Conservation (phyloP, 2,113 vertebrate genomes). For the Saimiri boliviensis region DNA sequence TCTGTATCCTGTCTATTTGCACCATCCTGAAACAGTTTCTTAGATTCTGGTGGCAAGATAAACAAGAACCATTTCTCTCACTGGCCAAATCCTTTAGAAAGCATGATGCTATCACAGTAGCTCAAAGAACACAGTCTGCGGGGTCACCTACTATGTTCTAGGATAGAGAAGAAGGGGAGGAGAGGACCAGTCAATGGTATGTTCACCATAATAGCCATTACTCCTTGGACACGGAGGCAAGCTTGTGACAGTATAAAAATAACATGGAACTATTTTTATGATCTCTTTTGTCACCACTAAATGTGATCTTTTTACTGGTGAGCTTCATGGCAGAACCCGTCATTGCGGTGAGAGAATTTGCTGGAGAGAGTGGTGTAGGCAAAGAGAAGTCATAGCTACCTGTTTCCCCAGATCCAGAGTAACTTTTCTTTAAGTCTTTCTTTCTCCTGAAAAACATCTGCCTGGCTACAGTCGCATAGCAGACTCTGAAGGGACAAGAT, state of each 20-base stretch:
- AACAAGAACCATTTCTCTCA: not conserved
- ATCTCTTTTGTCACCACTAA: not conserved
- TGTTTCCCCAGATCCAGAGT: not conserved
- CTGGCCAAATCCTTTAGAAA: not conserved
- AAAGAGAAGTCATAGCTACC: not conserved
- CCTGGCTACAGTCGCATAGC: not conserved
- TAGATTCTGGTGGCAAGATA: not conserved
- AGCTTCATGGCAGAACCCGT: not conserved
- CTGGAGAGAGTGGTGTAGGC: not conserved
- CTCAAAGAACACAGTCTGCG: not conserved
- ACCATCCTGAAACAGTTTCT: not conserved
- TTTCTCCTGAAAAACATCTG: conserved; percentile 34
- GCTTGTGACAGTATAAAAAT: not conserved
- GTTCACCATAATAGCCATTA: not conserved
- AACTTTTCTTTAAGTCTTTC: not conserved
- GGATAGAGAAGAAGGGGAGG: not conserved
- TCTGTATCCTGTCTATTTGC: not conserved
- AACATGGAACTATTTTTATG: not conserved
- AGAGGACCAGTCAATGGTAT: not conserved
- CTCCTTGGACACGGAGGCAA: not conserved
- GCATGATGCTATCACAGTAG: not conserved
- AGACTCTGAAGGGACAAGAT: conserved; percentile 28
- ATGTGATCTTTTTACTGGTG: not conserved
- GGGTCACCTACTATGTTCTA: not conserved
- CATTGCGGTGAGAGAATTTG: conserved; percentile 8